Evolutionary conservation across 2,797 vertebrate genomes (phyloP).

Genomic region (Tarsius wallacei): DNA sequence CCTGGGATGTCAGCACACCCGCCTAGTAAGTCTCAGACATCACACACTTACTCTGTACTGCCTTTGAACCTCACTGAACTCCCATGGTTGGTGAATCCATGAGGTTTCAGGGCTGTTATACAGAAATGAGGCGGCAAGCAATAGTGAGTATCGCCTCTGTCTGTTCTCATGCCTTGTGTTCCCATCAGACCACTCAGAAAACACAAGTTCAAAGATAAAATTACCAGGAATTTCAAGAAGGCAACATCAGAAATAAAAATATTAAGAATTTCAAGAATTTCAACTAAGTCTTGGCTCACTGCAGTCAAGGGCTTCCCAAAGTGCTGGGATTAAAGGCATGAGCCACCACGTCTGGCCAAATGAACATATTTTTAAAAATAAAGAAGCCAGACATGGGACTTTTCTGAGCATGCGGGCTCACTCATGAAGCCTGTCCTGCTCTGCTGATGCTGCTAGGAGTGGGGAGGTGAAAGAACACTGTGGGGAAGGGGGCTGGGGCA

Average conservation of each 20-base stretch:
- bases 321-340: too few species aligned
- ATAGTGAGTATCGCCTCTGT: not conserved
- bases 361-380: too few species aligned
- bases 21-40: too few species aligned
- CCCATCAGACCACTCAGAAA: not conserved
- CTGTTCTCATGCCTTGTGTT: accelerated
- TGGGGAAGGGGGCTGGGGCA: not conserved
- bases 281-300: too few species aligned
- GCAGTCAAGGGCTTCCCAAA: too few species aligned
- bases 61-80: not conserved
- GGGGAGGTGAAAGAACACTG: not conserved
- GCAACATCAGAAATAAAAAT: too few species aligned
- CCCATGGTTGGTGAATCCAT: not conserved
- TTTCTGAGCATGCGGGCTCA: too few species aligned
- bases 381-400: not conserved
- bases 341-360: too few species aligned
- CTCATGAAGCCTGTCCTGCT: not conserved
- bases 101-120: not conserved
- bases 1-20: not conserved
- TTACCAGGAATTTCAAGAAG: too few species aligned
- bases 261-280: too few species aligned
- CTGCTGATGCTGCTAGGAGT: not conserved
- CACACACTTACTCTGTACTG: not conserved
- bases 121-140: too few species aligned
- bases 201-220: too few species aligned